Base-by-base conservation (phyloP, 2,888 invertebrate species). In the Trimorus sp. region DNA sequence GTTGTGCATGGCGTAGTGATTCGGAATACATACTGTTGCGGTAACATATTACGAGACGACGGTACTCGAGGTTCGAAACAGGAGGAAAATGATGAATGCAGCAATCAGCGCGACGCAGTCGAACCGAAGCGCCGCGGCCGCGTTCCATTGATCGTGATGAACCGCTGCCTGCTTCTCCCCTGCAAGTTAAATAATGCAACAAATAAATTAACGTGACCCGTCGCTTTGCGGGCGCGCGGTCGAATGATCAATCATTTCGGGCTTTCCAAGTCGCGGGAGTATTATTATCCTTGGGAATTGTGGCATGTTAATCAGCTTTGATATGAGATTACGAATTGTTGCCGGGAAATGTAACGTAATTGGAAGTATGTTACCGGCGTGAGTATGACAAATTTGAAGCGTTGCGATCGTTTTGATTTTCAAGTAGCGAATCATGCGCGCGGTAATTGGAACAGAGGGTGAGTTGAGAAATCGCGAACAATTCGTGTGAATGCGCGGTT, bases 141-240 rank as follows among this genome's bases (percentile, higher is more conserved):
- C 92, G 87, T 94, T 94, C 93, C 94, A 93, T 11, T 94, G 94
- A 87, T 94, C 94, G 85, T 94, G 94, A 85, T 94, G 94, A 60
- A 94, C 94, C 0, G 94, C 94, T 1, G 94, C 94, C 87, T 94
- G 94, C 85, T 94, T 94, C 86, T 94, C 94, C 85, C 94, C 94
- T 94, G 91, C 77, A 82, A 79, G 37, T 83, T 70, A 71, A 70
- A 78, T 62, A 56, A 68, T 48, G 58, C 48, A 62, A 77, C 15
- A 70, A 74, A 75, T 76, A 70, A 48, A 74, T 65, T 82, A 15
- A 16, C 65, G 54, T 68, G 45, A 38, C 38, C 71, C 37, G 26
- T 36, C 40, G 48, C 26, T 69, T 69, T 63, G 26, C 40, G 7
- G 15, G 49, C 16, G n/a, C 60, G 37, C 45, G 26, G 37, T 76